Base-by-base conservation (phyloP, 1,140 invertebrate genomes). In the Calephelis virginiensis region DNA sequence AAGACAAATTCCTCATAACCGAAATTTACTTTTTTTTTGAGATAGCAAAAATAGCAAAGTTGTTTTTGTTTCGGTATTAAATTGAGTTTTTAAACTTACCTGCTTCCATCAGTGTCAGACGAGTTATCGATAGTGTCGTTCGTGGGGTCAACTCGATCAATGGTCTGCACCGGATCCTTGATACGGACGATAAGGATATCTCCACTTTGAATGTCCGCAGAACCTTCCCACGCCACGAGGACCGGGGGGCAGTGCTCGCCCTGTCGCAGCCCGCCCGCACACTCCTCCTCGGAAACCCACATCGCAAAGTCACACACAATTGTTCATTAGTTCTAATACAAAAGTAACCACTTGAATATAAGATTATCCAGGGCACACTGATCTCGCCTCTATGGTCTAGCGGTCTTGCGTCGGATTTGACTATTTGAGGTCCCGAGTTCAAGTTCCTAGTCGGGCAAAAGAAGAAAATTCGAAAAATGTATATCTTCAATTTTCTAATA, bases 131-230 rank as follows among this genome's bases (percentile, higher is more conserved):
- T 69, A 63, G 84, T 80, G 64, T 49, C 73, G 69, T 83, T 86
- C 63, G 75, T 82, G 17, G 61, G 37, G 40, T 81, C 77, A 67
- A 80, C 68, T 74, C 77, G 83, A 70, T 73, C 80, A 76, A 73
- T 80, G 68, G 76, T 86, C 65, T 84, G 89, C 37, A 94, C 79
- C 66, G 93, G 91, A 80, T 94, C 94, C 70, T 94, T 93, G 77
- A 95, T 94, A 78, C 94, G 92, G n/a, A 95, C 94, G 76, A 94
- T 92, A 70, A 95, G 91, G 72, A 94, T 93, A 85, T 95, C 94
- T 47, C 94, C 94, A 64, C 93, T 94, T 80, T 95, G 94, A 49
- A 95, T 94, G 79, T 94, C 93, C 11, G 92, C 92, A 49, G 92
- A 83, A 17, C 93, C 94, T 71, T 94, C 92, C 94, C 94, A 94